A percentile compares a stretch with the other conserved stretches of the same genome.
phyloP scores from a whole-genome alignment of 2,113 vertebrate genomes.

The Chionomys nivalis region DNA sequence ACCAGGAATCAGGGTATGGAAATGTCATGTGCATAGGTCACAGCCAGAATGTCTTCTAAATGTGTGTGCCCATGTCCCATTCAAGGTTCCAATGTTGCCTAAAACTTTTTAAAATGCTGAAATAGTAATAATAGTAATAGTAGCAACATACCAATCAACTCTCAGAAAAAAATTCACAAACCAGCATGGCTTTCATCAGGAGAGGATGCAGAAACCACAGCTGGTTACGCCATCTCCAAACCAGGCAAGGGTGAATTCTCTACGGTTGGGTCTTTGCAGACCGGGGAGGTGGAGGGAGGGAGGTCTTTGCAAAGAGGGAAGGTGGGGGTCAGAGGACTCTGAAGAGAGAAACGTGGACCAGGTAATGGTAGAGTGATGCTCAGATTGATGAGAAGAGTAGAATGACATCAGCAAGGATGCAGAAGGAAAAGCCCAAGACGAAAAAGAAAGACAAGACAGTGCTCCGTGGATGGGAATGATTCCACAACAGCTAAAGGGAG shows the following conservation, averaged over 20 bases:
- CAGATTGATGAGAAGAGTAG: neutral
- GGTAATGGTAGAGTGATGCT: neutral
- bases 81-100: neutral
- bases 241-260: too few relatives aligned
- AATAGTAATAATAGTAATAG: neutral
- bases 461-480: neutral
- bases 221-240: neutral
- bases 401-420: neutral
- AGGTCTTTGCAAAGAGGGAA: neutral
- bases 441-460: neutral
- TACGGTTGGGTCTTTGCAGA: neutral
- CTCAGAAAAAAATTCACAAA: neutral
- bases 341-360: neutral
- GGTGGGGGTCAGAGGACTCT: neutral
- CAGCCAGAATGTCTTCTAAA: neutral
- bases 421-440: neutral
- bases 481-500: accelerated
- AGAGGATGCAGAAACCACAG: neutral
- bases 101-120: neutral
- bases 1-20: neutral
- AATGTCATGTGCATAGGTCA: neutral
- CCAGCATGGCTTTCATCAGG: accelerated
- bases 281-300: neutral
- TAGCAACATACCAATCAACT: neutral
- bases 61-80: neutral